A percentile compares a stretch with the other conserved stretches of the same genome.
Evolutionary conservation across 2,797 vertebrate genomes (phyloP).

Genomic region (Oceanodroma leucorhoa): DNA sequence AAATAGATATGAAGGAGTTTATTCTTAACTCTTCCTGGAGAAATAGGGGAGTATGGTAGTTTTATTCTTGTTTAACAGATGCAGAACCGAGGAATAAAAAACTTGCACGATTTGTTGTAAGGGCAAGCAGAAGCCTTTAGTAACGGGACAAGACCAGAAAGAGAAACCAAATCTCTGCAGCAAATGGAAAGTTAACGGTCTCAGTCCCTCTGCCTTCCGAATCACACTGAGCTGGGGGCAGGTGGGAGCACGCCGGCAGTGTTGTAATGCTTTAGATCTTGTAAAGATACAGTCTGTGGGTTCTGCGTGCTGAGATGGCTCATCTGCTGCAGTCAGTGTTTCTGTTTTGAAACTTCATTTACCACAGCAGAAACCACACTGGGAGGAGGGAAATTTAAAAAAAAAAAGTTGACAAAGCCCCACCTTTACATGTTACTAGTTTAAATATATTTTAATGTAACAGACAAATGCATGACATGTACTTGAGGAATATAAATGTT

Average conservation of each 20-base stretch:
- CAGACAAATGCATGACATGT: not conserved
- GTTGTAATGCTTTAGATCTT: not conserved
- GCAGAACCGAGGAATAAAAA: not conserved
- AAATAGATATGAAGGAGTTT: not conserved
- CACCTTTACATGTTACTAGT: not conserved
- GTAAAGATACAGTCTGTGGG: slow-evolving; percentile 29
- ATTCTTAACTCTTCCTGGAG: not conserved
- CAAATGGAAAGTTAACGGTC: slow-evolving; percentile 4
- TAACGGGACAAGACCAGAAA: not conserved
- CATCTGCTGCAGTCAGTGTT: not conserved
- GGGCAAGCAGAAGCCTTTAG: not conserved
- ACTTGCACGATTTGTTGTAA: not conserved
- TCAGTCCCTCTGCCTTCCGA: not conserved
- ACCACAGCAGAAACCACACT: slow-evolving; percentile 30
- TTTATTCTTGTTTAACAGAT: not conserved
- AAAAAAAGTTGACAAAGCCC: not conserved
- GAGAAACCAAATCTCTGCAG: slow-evolving; percentile 11
- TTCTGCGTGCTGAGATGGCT: slow-evolving; percentile 22
- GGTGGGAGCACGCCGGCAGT: not conserved
- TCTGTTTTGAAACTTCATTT: slow-evolving; percentile 19
- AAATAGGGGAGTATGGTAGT: not conserved
- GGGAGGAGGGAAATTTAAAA: not conserved
- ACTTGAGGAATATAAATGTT: not conserved
- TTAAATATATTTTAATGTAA: not conserved
- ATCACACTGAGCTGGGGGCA: not conserved